phyloP scores from a whole-genome alignment of 2,113 vertebrate species.

The Apistogramma diplotaenia region DNA sequence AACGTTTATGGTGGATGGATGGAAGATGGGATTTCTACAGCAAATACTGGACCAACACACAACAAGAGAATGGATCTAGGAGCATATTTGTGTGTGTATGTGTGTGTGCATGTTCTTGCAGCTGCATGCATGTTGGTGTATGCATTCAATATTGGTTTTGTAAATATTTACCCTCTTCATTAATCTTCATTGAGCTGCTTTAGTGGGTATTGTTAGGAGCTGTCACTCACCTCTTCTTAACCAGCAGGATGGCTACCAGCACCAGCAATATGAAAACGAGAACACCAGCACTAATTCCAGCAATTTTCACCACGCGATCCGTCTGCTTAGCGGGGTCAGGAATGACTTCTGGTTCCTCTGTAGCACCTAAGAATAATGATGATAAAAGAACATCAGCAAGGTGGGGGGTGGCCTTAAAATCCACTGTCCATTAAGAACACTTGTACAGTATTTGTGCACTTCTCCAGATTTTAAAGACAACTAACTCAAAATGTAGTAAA shows the following conservation, averaged over 20 bases:
- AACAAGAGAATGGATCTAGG: slow-evolving; percentile 44
- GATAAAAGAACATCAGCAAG: background rate
- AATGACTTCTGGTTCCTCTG: slow-evolving; percentile 96
- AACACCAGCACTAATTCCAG: slow-evolving; percentile 94
- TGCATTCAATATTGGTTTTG: background rate
- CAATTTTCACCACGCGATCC: slow-evolving; percentile 96
- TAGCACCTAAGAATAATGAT: slow-evolving; percentile 82
- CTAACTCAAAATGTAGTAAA: background rate
- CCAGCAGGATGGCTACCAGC: slow-evolving; percentile 90
- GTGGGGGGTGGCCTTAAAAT: background rate
- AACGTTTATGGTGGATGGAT: slow-evolving; percentile 70
- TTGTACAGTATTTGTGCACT: background rate
- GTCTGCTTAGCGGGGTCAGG: slow-evolving; percentile 96
- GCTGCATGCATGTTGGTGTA: background rate
- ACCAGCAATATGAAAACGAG: slow-evolving; percentile 95
- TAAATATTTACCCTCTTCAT: background rate
- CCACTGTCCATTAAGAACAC: background rate
- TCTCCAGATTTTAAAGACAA: background rate
- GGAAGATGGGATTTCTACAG: slow-evolving; percentile 59
- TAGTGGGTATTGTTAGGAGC: background rate
- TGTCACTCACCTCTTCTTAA: slow-evolving; percentile 94
- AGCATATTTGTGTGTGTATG: slow-evolving; percentile 25
- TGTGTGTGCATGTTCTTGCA: slow-evolving; percentile 19
- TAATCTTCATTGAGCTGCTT: background rate
- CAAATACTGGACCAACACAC: slow-evolving; percentile 54